Evolutionary conservation across 2,888 invertebrate genomes (phyloP), one percentile per base, ranked within the genome.

Genomic region (Fissipunctia ypsillon): DNA sequence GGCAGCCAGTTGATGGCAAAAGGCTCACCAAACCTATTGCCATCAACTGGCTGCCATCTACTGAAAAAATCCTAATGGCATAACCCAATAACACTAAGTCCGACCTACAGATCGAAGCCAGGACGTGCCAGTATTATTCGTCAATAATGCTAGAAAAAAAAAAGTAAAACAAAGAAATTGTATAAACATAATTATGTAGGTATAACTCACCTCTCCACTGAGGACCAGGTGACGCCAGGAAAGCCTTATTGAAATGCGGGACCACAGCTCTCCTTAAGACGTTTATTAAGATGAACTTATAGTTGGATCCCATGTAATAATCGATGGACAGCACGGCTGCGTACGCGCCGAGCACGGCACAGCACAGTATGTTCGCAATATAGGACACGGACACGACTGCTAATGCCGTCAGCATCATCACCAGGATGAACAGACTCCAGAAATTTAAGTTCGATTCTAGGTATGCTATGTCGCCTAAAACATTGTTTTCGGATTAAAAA

Each of bases 251-350:
- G 85, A 97, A 98, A n/a, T 95, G 93, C 0, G 94, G 88, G 16
- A 97, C 96, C 0, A 96, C 96, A 0, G 97, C 97, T 80, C 98
- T 96, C 80, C 98, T 94, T n/a, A 97, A 90, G 0, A 97, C 95
- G 87, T 98, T 98, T 31, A 98, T 94, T 3, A 98, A 85, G 50
- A 98, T 97, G 88, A 97, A 98, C 85, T 97, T 97, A 83, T 98
- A 91, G 92, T 97, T 97, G 45, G 97, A 97, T 38, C 97, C 97
- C 77, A 97, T 81, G 86, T 97, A 97, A 87, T 97, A 97, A 92
- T 98, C 98, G 19, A 98, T 89, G 54, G 97, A 96, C 78, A 97
- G 92, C 60, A 97, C 93, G 19, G 97, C 90, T 41, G 97, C 95
- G 90, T 97, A 98, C 16, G 97, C 95, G 63, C 98, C 98, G 45